Evolutionary conservation across 2,888 invertebrate species (phyloP), one percentile per base, ranked within the genome.

Genomic region (Choristoneura rosaceana): DNA sequence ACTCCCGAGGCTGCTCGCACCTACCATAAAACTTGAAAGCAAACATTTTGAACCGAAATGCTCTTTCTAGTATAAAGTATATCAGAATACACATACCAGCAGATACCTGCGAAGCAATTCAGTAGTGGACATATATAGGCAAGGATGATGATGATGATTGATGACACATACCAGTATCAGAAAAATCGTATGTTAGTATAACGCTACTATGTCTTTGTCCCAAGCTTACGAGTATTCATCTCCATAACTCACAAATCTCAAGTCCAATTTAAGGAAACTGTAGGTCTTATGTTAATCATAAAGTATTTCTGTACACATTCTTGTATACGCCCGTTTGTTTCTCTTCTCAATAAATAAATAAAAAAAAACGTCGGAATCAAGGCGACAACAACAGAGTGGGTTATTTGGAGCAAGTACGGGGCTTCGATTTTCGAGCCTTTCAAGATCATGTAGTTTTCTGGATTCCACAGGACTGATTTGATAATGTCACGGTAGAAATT

Each of bases 371-470:
- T 47, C 62, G 14, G 25, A 17, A 15, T 41, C 14, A 45, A 62
- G 62, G 41, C 15, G 38, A 15, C 15, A 17, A 17, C n/a, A 38
- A 41, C 17, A 41, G 41, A 41, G 55, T 43, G 55, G n/a, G 43
- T 59, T 65, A 67, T 70, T 41, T 69, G 47, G 64, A 69, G 66
- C 70, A 62, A 61, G 15, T 25, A 25, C 50, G 5, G 15, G n/a
- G n/a, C 50, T 15, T 15, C 50, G 7, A 50, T 50, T 50, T 15
- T 50, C 15, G 4, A 7, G 4, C 0, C 50, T n/a, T 12, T n/a
- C 12, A 15, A 50, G n/a, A 50, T 15, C 15, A n/a, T 50, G 1
- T 50, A n/a, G 50, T 9, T 17, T 15, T 9, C 17, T 7, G 17
- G 17, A 52, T 15, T 52, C 50, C 17, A 17, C 15, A 15, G 52